Percentiles rank a stretch among this genome's conserved stretches.
Evolutionary conservation across 2,113 vertebrate species (phyloP).

Genomic region (Bettongia penicillata): DNA sequence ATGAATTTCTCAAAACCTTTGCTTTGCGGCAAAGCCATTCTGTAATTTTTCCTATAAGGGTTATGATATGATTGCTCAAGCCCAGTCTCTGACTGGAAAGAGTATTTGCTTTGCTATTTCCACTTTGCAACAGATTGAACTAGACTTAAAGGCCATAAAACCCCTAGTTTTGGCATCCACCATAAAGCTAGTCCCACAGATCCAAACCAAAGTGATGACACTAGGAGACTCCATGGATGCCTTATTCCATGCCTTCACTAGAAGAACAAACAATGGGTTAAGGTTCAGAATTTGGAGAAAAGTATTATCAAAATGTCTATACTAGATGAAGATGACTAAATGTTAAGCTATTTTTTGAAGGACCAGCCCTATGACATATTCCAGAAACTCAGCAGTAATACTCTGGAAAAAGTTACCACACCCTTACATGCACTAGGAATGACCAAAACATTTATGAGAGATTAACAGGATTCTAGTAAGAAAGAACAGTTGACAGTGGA

Average conservation of each 20-base stretch:
- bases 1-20: slow-evolving; percentile 92
- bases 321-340: slow-evolving; percentile 88
- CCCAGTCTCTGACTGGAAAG: slow-evolving; percentile 89
- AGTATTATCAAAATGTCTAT: slow-evolving; percentile 87
- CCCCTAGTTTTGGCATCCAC: slow-evolving; percentile 88
- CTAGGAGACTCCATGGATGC: slow-evolving; percentile 94
- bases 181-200: slow-evolving; percentile 90
- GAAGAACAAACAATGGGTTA: slow-evolving; percentile 91
- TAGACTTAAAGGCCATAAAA: slow-evolving; percentile 87
- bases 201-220: slow-evolving; percentile 94
- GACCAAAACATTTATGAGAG: slow-evolving; percentile 95
- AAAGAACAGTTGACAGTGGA: slow-evolving; percentile 94
- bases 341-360: slow-evolving; percentile 89
- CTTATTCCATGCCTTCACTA: slow-evolving; percentile 92
- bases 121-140: slow-evolving; percentile 87
- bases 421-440: slow-evolving; percentile 92
- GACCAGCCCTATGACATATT: slow-evolving; percentile 91
- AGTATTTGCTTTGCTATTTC: slow-evolving; percentile 89
- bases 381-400: slow-evolving; percentile 87
- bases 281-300: slow-evolving; percentile 91
- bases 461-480: slow-evolving; percentile 91
- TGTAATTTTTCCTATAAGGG: slow-evolving; percentile 96
- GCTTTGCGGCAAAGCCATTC: slow-evolving; percentile 94
- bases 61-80: slow-evolving; percentile 90
- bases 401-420: slow-evolving; percentile 93